Percentiles rank a stretch among this genome's conserved stretches.
These are phyloP conservation scores for Deroptyus accipitrinus DNA, from an alignment of 2,113 vertebrate genomes.

Conservation along the genomic window DNA sequence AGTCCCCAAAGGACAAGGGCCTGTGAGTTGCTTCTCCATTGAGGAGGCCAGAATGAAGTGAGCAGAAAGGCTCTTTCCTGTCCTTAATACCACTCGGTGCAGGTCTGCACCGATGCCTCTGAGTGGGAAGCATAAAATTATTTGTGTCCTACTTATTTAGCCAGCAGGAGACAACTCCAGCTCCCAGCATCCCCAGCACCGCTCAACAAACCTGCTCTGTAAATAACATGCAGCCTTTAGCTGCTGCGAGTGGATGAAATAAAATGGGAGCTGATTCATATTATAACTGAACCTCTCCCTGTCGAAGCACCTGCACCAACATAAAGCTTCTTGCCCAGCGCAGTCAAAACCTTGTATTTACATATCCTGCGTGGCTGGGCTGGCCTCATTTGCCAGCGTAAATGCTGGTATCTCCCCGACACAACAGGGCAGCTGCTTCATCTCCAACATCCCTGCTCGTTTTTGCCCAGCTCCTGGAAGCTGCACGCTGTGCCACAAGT, in stretches of 20 bases:
- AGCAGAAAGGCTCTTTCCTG: background rate
- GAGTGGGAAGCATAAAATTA: background rate
- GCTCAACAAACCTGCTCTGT: slow-evolving; percentile 28
- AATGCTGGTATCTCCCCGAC: accelerated
- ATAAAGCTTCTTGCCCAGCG: background rate
- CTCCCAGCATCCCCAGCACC: background rate
- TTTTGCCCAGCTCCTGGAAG: background rate
- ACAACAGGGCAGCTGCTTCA: background rate
- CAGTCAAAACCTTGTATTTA: background rate
- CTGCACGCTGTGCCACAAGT: background rate
- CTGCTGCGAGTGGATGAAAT: background rate
- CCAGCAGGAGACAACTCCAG: background rate
- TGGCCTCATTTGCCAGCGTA: background rate
- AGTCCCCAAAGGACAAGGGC: background rate
- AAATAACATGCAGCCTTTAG: slow-evolving; percentile 13
- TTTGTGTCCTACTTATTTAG: background rate
- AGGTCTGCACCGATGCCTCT: background rate
- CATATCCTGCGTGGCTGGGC: background rate
- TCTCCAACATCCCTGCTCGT: background rate
- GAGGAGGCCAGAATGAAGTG: background rate
- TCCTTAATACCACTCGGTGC: background rate
- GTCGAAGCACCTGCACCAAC: background rate
- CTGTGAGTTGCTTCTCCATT: accelerated
- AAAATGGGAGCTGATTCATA: slow-evolving; percentile 35
- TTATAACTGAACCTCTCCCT: background rate